phyloP scores from a whole-genome alignment of 1,140 invertebrate species.

The Fopius arisanus region DNA sequence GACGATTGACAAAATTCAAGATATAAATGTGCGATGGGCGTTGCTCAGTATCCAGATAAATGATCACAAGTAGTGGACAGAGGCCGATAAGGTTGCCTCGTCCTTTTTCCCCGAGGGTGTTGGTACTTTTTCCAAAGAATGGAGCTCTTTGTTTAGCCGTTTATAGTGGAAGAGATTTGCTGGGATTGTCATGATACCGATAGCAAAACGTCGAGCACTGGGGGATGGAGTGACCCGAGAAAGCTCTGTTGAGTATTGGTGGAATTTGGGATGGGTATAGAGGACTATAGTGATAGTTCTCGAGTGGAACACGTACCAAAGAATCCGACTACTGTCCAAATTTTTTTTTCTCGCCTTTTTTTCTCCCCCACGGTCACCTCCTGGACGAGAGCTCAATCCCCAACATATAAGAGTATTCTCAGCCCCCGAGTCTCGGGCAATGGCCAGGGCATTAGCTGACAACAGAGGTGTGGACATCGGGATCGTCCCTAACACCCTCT shows the following conservation, averaged over 20 bases:
- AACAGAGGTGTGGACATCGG: constrained; percentile 63
- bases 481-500: constrained; percentile 45
- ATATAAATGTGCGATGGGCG: constrained; percentile 21
- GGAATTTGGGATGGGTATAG: neutral
- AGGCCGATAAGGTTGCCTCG: constrained; percentile 54
- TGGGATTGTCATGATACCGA: constrained; percentile 54
- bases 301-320: constrained; percentile 11
- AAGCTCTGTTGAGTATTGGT: neutral
- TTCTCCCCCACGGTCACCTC: constrained; percentile 16
- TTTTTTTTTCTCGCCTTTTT: constrained; percentile 18
- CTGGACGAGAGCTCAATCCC: constrained; percentile 1
- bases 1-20: neutral
- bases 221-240: neutral
- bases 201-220: constrained; percentile 39
- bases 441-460: constrained; percentile 58
- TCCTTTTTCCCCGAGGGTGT: constrained; percentile 37
- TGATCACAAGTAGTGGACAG: constrained; percentile 59
- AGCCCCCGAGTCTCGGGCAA: constrained; percentile 46
- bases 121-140: constrained; percentile 54
- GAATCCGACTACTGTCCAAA: constrained; percentile 11
- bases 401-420: neutral
- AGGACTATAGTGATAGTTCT: constrained; percentile 26
- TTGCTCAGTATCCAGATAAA: constrained; percentile 56
- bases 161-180: constrained; percentile 65
- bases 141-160: constrained; percentile 66